Evolutionary conservation across 2,888 invertebrate genomes (phyloP).

Genomic region (Mylabris sibirica): DNA sequence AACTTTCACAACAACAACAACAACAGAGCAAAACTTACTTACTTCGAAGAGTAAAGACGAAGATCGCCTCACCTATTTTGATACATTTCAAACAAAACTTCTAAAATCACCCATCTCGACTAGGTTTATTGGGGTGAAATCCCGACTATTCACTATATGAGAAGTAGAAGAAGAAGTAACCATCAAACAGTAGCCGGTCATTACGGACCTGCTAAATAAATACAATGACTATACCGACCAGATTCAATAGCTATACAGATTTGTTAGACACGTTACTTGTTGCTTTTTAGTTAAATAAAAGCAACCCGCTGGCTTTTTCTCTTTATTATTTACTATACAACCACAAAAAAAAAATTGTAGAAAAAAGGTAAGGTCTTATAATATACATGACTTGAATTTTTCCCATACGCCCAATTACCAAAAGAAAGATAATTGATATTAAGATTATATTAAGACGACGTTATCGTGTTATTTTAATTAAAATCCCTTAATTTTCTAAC

Average conservation of each 20-base stretch:
- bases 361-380: neutral
- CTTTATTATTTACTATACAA: neutral
- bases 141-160: neutral
- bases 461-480: constrained; percentile 6
- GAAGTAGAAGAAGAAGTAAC: constrained; percentile 10
- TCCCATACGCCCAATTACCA: neutral
- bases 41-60: too few relatives aligned
- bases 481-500: constrained; percentile 2
- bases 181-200: constrained; percentile 48
- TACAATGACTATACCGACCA: constrained; percentile 48
- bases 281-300: constrained; percentile 20
- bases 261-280: constrained; percentile 48
- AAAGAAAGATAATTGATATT: neutral
- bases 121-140: neutral
- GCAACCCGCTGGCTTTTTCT: constrained; percentile 3
- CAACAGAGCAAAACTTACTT: neutral
- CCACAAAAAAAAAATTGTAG: neutral
- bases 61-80: constrained; percentile 1
- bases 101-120: neutral
- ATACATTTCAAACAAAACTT: neutral
- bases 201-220: constrained; percentile 53
- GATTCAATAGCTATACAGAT: constrained; percentile 48
- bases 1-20: neutral
- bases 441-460: neutral
- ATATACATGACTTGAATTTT: neutral